Conservation (phyloP, 2,888 invertebrate genomes). For the Zonitis immaculata region DNA sequence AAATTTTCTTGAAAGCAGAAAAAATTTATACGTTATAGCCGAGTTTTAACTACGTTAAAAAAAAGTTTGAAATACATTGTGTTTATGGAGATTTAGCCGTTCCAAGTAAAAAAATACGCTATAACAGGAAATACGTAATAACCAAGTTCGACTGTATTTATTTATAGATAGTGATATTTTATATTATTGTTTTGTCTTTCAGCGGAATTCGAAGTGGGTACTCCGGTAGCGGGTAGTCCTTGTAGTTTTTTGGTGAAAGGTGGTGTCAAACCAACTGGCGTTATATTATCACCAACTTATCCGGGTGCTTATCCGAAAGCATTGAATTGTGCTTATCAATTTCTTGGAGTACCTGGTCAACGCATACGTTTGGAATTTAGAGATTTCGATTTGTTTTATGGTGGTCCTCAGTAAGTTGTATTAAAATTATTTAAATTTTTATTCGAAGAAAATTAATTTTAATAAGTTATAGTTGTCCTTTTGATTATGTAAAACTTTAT, state of each 20-base stretch:
- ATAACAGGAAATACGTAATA: too few relatives aligned
- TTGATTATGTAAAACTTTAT: constrained; percentile 95
- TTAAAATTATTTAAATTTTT: not conserved
- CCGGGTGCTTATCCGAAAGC: constrained; percentile 99
- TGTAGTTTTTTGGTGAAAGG: constrained; percentile 86
- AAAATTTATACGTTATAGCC: too few relatives aligned
- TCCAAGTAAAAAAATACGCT: too few relatives aligned
- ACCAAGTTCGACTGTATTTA: too few relatives aligned
- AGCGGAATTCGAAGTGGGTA: constrained; percentile 93
- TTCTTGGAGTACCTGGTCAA: constrained; percentile 85
- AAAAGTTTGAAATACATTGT: too few relatives aligned
- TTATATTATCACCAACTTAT: constrained; percentile 94
- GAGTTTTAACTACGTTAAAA: too few relatives aligned
- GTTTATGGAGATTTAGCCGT: too few relatives aligned
- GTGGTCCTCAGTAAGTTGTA: constrained; percentile 91
- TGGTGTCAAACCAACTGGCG: constrained; percentile 68
- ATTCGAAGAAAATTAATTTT: not conserved
- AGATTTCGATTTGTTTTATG: constrained; percentile 98
- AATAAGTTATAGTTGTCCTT: constrained; percentile 78
- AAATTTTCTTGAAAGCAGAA: too few relatives aligned
- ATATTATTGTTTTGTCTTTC: too few relatives aligned
- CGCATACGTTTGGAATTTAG: constrained; percentile 92
- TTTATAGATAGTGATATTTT: too few relatives aligned
- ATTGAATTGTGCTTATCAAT: constrained; percentile 87
- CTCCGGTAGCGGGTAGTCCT: constrained; percentile 76